phyloP scores from a whole-genome alignment of 1,140 invertebrate genomes.

The Drosophila ananassae region DNA sequence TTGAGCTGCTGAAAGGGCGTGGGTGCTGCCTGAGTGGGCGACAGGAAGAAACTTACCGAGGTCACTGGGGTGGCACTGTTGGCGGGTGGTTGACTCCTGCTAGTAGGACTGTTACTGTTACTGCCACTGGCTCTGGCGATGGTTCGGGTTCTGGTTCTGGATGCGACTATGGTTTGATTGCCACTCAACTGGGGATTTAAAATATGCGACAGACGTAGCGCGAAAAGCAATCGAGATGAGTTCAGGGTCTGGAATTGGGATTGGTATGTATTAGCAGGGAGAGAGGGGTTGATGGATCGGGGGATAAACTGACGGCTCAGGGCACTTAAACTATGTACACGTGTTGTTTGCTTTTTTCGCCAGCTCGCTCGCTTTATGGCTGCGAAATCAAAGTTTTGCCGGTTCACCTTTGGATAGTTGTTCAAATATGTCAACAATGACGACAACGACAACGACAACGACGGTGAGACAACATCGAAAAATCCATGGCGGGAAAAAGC shows the following conservation, averaged over 20 bases:
- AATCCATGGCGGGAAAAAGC: conserved; percentile 44
- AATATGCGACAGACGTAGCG: conserved; percentile 78
- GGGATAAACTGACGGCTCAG: conserved; percentile 46
- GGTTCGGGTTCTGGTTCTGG: conserved; percentile 19
- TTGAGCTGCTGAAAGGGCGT: conserved; percentile 18
- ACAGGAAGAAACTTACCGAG: conserved; percentile 32
- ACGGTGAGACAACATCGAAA: conserved; percentile 12
- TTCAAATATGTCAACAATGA: conserved; percentile 78
- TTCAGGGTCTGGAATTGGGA: conserved; percentile 20
- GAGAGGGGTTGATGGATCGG: conserved; percentile 10
- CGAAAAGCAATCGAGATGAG: conserved; percentile 65
- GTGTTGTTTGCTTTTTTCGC: conserved; percentile 45
- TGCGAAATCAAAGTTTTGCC: conserved; percentile 71
- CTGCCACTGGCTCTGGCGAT: conserved; percentile 18
- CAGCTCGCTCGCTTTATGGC: not conserved
- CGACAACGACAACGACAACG: conserved; percentile 41
- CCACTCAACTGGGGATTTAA: conserved; percentile 81
- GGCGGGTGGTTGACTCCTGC: conserved; percentile 25
- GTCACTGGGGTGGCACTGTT: conserved; percentile 47
- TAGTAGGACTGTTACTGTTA: conserved; percentile 15
- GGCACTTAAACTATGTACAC: conserved; percentile 65
- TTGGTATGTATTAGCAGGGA: not conserved
- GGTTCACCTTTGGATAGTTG: conserved; percentile 65
- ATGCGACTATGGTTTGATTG: conserved; percentile 65
- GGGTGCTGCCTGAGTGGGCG: conserved; percentile 9